Conservation (phyloP, 2,113 vertebrate species). For the Pyrgilauda ruficollis region DNA sequence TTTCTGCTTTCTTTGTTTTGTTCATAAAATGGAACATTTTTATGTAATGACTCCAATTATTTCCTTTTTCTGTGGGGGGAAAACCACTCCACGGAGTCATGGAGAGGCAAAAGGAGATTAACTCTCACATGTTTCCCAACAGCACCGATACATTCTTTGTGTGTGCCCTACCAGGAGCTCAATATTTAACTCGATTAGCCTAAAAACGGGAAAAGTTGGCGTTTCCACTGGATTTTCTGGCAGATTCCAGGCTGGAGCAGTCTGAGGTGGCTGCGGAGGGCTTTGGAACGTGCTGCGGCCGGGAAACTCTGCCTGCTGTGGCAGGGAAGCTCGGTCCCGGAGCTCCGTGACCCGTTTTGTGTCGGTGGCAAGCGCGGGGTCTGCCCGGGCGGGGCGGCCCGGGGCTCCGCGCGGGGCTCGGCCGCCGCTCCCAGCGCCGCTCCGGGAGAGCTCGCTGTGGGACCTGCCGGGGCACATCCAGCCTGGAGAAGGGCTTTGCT, state of each 20-base stretch:
- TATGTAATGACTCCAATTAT: neutral
- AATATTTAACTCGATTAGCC: neutral
- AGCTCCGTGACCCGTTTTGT: neutral
- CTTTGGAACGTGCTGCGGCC: accelerated
- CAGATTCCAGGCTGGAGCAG: neutral
- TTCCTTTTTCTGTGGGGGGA: neutral
- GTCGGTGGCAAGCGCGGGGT: neutral
- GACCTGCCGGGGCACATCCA: neutral
- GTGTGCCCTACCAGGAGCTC: neutral
- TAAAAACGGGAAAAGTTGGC: neutral
- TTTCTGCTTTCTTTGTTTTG: neutral
- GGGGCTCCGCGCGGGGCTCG: neutral
- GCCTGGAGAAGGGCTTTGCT: neutral
- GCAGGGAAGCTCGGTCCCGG: accelerated
- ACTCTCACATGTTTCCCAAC: neutral
- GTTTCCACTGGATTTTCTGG: neutral
- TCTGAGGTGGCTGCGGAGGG: neutral
- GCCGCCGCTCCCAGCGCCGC: too few species aligned
- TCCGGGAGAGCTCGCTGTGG: neutral
- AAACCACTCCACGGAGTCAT: neutral
- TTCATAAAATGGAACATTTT: neutral
- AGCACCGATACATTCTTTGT: neutral
- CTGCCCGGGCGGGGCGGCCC: too few species aligned
- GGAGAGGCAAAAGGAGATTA: neutral
- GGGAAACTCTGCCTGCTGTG: neutral